Evolutionary conservation across 2,113 vertebrate genomes (phyloP), one percentile per base, ranked within the genome.

Genomic region (Ellobius talpinus): DNA sequence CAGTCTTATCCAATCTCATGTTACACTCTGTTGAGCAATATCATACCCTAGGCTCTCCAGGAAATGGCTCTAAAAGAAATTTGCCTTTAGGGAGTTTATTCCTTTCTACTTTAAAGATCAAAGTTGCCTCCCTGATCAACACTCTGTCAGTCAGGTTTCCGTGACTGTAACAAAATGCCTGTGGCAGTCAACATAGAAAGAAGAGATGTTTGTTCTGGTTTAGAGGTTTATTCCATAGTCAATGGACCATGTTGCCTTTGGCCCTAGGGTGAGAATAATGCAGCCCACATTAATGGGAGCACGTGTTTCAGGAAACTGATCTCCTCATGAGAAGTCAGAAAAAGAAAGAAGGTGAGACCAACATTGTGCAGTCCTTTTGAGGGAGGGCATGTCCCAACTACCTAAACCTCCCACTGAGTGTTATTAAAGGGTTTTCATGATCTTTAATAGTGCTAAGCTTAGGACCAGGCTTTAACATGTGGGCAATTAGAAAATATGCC

Each of bases 31-130:
- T 73, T 61, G 61, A 47, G 36, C 78, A n/a, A 73, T 42, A 63
- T 89, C 26, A 74, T 6, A 78, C 3, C 5, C 23, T 73, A 45
- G 24, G 45, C 4, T 66, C 36, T 63, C 8, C 33, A 72, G 66
- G 78, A 87, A 66, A 31, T 33, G 95, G 6, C 26, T 72, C 21
- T 58, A 52, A 82, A 66, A 94, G 70, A 95, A 33, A 42, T 93
- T 96, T 52, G 31, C 50, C 95, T 89, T n/a, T 1, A 79, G 77
- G 21, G 90, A 85, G 42, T 76, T 95, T 68, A 58, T 77, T 93
- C 16, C 47, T 96, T 87, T 73, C 70, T 95, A 63, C 21, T 21
- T 23, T 85, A 24, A 84, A 65, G 47, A 33, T 73, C 77, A 65
- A 87, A 79, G 8, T 85, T 87, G 29, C 8, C 39, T 90, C 87